phyloP scores from a whole-genome alignment of 1,140 invertebrate species.

The Drosophila albomicans region DNA sequence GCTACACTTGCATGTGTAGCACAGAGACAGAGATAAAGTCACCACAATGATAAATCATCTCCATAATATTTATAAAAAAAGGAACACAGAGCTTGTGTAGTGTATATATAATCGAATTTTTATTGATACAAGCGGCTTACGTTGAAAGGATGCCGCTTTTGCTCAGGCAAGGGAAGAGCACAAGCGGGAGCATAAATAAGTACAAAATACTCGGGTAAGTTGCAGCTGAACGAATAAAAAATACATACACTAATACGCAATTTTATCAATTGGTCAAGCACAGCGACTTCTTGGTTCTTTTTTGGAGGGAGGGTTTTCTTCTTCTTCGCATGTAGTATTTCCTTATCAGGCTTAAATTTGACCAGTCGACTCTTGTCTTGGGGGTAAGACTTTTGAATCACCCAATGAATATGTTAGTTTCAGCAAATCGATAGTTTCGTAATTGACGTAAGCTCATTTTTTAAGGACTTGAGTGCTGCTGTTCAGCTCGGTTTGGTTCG shows the following conservation, averaged over 20 bases:
- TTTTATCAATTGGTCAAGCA: conserved; percentile 74
- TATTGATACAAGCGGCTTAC: conserved; percentile 83
- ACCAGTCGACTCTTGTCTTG: conserved; percentile 22
- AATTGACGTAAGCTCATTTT: conserved; percentile 41
- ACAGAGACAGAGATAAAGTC: conserved; percentile 64
- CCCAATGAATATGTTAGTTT: conserved; percentile 74
- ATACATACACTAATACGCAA: conserved; percentile 78
- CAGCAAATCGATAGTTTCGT: conserved; percentile 33
- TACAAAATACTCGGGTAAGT: conserved; percentile 43
- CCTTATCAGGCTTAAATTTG: conserved; percentile 59
- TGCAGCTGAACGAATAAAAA: conserved; percentile 63
- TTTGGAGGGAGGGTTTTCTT: background rate
- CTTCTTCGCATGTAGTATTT: conserved; percentile 7
- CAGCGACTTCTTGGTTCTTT: background rate
- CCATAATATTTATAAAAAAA: conserved; percentile 61
- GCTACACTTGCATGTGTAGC: conserved; percentile 20
- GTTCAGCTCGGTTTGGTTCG: background rate
- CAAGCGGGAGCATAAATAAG: conserved; percentile 11
- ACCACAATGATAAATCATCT: conserved; percentile 79
- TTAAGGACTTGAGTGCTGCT: conserved; percentile 18
- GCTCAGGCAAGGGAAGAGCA: background rate
- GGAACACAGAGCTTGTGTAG: conserved; percentile 24
- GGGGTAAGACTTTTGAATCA: conserved; percentile 44
- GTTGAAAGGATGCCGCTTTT: conserved; percentile 70
- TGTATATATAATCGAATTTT: conserved; percentile 80